phyloP scores from a whole-genome alignment of 2,888 invertebrate species.

The Habroteleia sp. region DNA sequence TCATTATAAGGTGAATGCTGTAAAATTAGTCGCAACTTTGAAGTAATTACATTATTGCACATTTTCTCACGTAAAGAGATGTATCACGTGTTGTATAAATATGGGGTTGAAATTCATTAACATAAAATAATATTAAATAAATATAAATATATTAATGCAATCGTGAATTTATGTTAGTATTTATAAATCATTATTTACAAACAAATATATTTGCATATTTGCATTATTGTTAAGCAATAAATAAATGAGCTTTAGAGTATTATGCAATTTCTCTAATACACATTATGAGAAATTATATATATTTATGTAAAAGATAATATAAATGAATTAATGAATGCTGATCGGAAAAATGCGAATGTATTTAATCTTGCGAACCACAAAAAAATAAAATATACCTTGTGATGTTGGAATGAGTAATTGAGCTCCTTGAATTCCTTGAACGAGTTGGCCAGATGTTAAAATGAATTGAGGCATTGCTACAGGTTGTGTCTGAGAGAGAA shows the following conservation, averaged over 20 bases:
- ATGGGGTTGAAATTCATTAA: conserved; percentile 26
- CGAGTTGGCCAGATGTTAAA: conserved; percentile 94
- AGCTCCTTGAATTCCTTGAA: conserved; percentile 95
- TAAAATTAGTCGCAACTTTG: conserved; percentile 33
- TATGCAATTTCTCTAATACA: too few species aligned
- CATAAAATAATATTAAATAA: conserved; percentile 27
- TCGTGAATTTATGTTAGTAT: conserved; percentile 5
- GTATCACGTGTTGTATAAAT: conserved; percentile 28
- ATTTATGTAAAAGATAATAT: conserved; percentile 10
- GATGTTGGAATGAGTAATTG: conserved; percentile 97
- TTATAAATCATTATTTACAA: conserved; percentile 24
- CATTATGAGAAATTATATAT: too few species aligned
- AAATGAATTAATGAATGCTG: conserved; percentile 9
- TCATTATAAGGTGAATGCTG: conserved; percentile 5
- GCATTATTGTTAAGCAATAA: too few species aligned
- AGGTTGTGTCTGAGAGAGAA: conserved; percentile 83
- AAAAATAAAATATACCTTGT: conserved; percentile 85
- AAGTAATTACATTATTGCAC: conserved; percentile 28
- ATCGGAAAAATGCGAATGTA: conserved; percentile 19
- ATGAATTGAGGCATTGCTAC: conserved; percentile 95
- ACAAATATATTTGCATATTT: too few species aligned
- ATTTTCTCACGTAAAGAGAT: conserved; percentile 42
- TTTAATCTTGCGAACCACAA: conserved; percentile 7
- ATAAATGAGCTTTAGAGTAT: too few species aligned
- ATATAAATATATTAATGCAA: conserved; percentile 20